A percentile compares a stretch with the other conserved stretches of the same genome.
Conservation (phyloP, 2,113 vertebrate species). For the Nerophis ophidion region DNA sequence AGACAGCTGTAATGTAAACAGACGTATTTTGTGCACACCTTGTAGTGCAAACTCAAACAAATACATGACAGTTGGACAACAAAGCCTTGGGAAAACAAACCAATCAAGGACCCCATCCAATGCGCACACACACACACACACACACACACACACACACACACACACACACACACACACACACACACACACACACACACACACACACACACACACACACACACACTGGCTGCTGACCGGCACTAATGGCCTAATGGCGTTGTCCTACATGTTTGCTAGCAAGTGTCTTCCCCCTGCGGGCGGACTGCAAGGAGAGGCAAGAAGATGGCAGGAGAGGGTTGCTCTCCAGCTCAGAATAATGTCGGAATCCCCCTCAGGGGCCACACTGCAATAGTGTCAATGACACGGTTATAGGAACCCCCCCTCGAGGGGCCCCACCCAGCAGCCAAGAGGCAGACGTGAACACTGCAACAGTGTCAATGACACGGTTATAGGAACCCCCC, state of each 20-base stretch:
- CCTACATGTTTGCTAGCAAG: slow-evolving; percentile 54
- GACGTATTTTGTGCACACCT: neutral
- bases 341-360: neutral
- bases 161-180: too few relatives aligned
- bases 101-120: slow-evolving; percentile 28
- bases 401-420: too few relatives aligned
- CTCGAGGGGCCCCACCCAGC: too few relatives aligned
- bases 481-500: too few relatives aligned
- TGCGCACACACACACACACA: slow-evolving; percentile 36
- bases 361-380: too few relatives aligned
- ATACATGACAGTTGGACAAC: neutral
- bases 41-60: neutral
- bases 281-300: slow-evolving; percentile 46
- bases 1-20: neutral
- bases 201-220: too few relatives aligned
- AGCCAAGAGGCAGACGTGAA: too few relatives aligned
- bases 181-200: too few relatives aligned
- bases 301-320: slow-evolving; percentile 20
- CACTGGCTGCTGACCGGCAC: slow-evolving; percentile 54
- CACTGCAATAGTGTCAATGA: too few relatives aligned
- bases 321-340: slow-evolving; percentile 26
- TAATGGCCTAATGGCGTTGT: slow-evolving; percentile 62
- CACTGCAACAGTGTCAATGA: too few relatives aligned
- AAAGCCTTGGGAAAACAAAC: slow-evolving; percentile 16
- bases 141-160: slow-evolving; percentile 32